Evolutionary conservation across 2,888 invertebrate genomes (phyloP).

Genomic region (Spodoptera picta): DNA sequence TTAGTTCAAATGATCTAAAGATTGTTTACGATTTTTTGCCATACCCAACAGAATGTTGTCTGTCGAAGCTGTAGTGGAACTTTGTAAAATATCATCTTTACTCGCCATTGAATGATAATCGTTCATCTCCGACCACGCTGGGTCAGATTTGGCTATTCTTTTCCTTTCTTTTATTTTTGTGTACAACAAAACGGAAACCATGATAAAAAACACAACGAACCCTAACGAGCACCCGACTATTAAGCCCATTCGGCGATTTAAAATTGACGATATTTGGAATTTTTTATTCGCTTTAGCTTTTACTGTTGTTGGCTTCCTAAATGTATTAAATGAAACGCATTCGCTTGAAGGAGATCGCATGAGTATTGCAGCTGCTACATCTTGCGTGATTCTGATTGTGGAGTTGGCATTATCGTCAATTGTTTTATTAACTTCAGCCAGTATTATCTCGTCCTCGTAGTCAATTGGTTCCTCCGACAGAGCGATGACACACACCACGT

Average conservation of each 20-base stretch:
- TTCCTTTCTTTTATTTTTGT: conserved; percentile 85
- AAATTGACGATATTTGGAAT: conserved; percentile 73
- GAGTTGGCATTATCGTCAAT: conserved; percentile 65
- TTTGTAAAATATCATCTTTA: conserved; percentile 83
- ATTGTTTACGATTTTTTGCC: conserved; percentile 77
- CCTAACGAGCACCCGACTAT: conserved; percentile 85
- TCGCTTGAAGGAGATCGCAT: conserved; percentile 82
- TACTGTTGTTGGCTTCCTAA: conserved; percentile 68
- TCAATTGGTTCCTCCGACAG: conserved; percentile 75
- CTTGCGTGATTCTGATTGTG: conserved; percentile 75
- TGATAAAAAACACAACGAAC: conserved; percentile 82
- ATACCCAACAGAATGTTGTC: conserved; percentile 86
- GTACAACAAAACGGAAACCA: conserved; percentile 82
- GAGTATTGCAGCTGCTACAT: conserved; percentile 75
- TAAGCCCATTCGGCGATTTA: conserved; percentile 82
- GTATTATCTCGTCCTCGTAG: conserved; percentile 64
- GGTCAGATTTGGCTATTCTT: conserved; percentile 83
- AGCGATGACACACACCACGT: conserved; percentile 79
- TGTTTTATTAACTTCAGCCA: conserved; percentile 66
- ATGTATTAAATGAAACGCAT: conserved; percentile 82
- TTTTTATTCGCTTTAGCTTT: conserved; percentile 73
- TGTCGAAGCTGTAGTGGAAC: conserved; percentile 82
- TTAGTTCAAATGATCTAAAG: conserved; percentile 70
- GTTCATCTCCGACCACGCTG: conserved; percentile 84
- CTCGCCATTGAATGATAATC: conserved; percentile 85